phyloP scores from a whole-genome alignment of 2,113 vertebrate genomes.

The Osmerus eperlanus region DNA sequence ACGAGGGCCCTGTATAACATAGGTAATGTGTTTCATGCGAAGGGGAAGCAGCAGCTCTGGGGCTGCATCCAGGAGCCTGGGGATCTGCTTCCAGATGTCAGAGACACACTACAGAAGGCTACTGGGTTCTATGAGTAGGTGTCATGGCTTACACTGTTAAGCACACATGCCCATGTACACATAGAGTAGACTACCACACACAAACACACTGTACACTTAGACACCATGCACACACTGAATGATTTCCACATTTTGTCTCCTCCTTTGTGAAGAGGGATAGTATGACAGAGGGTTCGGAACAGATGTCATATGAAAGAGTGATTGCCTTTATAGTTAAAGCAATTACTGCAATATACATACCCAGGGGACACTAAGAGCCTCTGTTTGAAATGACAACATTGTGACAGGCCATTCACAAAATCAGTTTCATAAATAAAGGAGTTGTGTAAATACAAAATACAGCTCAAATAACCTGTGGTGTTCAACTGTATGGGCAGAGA shows the following conservation, averaged over 20 bases:
- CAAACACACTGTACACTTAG: not conserved
- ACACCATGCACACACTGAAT: not conserved
- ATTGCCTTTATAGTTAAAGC: not conserved
- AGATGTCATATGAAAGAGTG: not conserved
- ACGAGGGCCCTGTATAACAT: conserved; percentile 93
- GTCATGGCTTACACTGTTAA: not conserved
- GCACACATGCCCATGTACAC: not conserved
- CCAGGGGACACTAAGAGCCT: not conserved
- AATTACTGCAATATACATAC: not conserved
- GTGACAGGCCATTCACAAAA: not conserved
- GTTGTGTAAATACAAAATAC: not conserved
- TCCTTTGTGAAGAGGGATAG: not conserved
- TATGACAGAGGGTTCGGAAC: not conserved
- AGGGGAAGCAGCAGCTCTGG: conserved; percentile 94
- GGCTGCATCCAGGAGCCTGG: conserved; percentile 82
- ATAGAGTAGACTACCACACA: not conserved
- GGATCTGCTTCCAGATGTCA: conserved; percentile 80
- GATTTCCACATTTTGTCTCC: not conserved
- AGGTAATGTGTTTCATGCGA: conserved; percentile 93
- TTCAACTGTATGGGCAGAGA: too few relatives aligned
- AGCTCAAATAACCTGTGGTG: not conserved
- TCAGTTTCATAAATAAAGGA: not conserved
- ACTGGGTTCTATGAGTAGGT: conserved; percentile 93
- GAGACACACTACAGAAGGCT: conserved; percentile 84
- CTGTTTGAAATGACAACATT: conserved; percentile 3